Percentiles rank a stretch among this genome's conserved stretches.
Evolutionary conservation across 2,888 invertebrate species (phyloP).

Genomic region (Pandemis heparana): DNA sequence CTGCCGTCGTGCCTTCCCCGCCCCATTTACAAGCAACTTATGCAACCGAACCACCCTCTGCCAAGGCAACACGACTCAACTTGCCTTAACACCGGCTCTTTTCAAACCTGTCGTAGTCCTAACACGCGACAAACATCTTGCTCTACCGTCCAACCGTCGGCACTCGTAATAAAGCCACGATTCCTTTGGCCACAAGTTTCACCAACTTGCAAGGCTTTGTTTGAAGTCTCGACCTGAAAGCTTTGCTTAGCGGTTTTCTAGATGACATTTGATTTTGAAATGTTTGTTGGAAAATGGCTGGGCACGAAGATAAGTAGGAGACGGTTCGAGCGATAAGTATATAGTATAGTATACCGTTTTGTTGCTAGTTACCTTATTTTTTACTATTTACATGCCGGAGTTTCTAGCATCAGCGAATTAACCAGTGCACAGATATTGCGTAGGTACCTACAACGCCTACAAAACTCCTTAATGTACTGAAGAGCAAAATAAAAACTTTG

Average conservation of each 20-base stretch:
- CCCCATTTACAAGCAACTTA: not conserved
- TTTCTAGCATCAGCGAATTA: too few relatives aligned
- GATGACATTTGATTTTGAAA: constrained; percentile 34
- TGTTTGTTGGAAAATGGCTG: constrained; percentile 21
- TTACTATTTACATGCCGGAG: too few relatives aligned
- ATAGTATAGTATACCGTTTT: not conserved
- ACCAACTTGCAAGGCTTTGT: constrained; percentile 10
- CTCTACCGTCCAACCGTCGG: not conserved
- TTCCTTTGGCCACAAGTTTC: constrained; percentile 4
- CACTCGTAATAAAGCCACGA: constrained; percentile 11
- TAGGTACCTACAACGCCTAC: too few relatives aligned
- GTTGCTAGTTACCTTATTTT: too few relatives aligned
- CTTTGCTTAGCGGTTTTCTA: constrained; percentile 37
- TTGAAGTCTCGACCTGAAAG: constrained; percentile 32
- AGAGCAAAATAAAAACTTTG: too few relatives aligned
- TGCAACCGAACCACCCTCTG: not conserved
- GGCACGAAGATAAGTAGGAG: not conserved
- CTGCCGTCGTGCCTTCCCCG: constrained; percentile 9
- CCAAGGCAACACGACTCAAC: constrained; percentile 13
- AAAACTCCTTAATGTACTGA: too few relatives aligned
- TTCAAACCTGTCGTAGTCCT: not conserved
- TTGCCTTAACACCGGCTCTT: not conserved
- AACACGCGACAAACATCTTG: constrained; percentile 16
- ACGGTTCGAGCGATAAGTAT: not conserved
- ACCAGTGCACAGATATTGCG: too few relatives aligned